A percentile compares a stretch with the other conserved stretches of the same genome.
phyloP scores from a whole-genome alignment of 1,140 invertebrate species.

The Paralvinella palmiformis region DNA sequence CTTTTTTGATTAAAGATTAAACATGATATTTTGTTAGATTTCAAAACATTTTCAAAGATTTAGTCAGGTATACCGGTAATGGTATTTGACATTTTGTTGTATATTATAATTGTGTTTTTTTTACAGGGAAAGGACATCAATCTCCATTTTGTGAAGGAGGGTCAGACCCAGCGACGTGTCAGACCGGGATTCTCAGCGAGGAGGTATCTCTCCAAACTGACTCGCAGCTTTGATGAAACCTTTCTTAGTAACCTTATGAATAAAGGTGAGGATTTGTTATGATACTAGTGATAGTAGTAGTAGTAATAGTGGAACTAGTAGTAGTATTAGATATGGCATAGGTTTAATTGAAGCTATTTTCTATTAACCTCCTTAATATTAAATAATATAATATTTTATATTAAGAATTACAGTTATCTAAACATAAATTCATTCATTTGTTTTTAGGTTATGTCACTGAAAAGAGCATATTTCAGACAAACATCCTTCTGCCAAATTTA shows the following conservation, averaged over 20 bases:
- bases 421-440: not conserved
- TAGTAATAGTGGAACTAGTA: no score
- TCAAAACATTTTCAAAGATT: no score
- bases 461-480: slow-evolving; percentile 39
- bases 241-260: slow-evolving; percentile 41
- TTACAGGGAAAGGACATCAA: not conserved
- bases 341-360: no score
- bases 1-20: no score
- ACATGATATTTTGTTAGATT: no score
- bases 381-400: no score
- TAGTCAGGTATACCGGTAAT: no score
- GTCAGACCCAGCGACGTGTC: slow-evolving; percentile 35
- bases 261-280: slow-evolving; percentile 32
- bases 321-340: no score
- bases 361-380: no score
- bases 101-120: no score
- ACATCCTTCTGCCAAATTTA: slow-evolving; percentile 35
- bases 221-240: slow-evolving; percentile 41
- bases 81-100: no score
- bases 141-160: slow-evolving; percentile 3
- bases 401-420: not conserved
- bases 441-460: slow-evolving; percentile 40
- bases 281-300: not conserved
- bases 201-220: slow-evolving; percentile 47
- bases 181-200: slow-evolving; percentile 48